phyloP scores from a whole-genome alignment of 2,797 vertebrate genomes.

The Buceros bicornis region DNA sequence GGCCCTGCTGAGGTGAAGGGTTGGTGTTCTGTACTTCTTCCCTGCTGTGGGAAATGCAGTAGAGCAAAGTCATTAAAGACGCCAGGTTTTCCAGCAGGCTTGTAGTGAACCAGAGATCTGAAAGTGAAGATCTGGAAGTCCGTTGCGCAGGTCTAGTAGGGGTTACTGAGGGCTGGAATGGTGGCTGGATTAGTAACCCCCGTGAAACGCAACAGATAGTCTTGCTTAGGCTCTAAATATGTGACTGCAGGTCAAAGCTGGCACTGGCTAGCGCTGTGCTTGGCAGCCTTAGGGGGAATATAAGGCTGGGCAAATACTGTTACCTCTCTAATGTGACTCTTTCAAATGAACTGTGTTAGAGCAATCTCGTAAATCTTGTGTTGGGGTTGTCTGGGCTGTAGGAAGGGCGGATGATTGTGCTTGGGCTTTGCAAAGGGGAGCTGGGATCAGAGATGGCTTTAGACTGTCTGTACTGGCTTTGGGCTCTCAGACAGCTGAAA shows the following conservation, averaged over 20 bases:
- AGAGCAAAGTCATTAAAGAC: background rate
- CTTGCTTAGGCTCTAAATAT: slow-evolving; percentile 1
- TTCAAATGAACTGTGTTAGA: background rate
- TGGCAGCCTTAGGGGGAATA: background rate
- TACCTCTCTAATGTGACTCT: background rate
- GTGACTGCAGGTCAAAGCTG: background rate
- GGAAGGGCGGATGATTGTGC: background rate
- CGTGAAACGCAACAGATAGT: slow-evolving; percentile 37
- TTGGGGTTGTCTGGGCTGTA: background rate
- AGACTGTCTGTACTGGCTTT: background rate
- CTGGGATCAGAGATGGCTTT: background rate
- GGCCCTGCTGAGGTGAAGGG: background rate
- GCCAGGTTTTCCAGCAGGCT: background rate
- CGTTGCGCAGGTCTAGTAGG: background rate
- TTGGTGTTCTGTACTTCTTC: background rate
- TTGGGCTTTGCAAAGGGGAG: background rate
- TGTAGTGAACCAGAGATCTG: background rate
- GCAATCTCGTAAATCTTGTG: background rate
- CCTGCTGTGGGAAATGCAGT: background rate
- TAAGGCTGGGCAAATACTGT: background rate
- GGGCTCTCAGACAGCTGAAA: background rate
- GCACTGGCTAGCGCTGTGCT: background rate
- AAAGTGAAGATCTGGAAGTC: background rate
- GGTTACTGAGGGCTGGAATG: background rate
- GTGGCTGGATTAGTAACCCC: background rate